Base-by-base conservation (phyloP, 2,113 vertebrate species). In the Lethenteron reissneri region DNA sequence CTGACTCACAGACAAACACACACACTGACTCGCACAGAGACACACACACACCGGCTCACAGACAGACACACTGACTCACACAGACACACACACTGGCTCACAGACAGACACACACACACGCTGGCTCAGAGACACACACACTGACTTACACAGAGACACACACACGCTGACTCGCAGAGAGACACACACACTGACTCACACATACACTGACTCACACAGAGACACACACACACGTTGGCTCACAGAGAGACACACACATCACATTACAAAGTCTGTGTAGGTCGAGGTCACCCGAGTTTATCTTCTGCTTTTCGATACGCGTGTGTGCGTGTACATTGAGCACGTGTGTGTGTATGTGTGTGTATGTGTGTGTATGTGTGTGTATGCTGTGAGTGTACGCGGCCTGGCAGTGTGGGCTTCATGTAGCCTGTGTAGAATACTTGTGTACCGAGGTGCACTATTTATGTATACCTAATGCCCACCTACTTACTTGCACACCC, bases 11-110 rank as follows among this genome's bases (percentile, higher is more conserved):
- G 56, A 70, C 5, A 56, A 41, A 71, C 71, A 69, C 2, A n/a
- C 25, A n/a, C 9, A 14, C 4, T 12, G 72, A 70, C 25, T 60
- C 15, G n/a, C 57, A 71, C 25, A 77, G 71, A 70, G 70, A 58
- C 15, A 56, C 15, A 21, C 58, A 72, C 3, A 68, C 57, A 56
- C 57, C 5, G 14, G 58, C 72, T 19, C n/a, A 71, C 59, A 8
- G 9, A 68, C 56, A 70, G 57, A 73, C 58, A 21, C 19, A 57
- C 15, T 57, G n/a, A 69, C 56, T 56, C 21, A 21, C 19, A 57
- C 15, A 62, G n/a, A 73, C 62, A 75, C 58, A 25, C 58, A 56
- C 17, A 57, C 25, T 19, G 25, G 11, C 72, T 69, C 64, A 70
- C 72, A 64, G 14, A 64, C 5, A 64, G 1, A 64, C 60, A 64